Evolutionary conservation across 2,888 invertebrate genomes (phyloP).

Genomic region (Sphinx pinastri): DNA sequence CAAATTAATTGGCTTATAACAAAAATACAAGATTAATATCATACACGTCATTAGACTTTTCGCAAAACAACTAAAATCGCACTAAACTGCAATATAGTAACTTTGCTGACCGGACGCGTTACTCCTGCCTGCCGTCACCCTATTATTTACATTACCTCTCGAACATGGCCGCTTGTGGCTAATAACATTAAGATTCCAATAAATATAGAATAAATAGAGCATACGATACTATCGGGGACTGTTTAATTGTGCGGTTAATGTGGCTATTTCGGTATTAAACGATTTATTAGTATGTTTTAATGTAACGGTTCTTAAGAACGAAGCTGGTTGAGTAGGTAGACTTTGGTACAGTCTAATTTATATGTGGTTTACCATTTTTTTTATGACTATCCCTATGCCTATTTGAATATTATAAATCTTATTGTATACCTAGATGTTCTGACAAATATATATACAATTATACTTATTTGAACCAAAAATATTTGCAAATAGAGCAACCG

Average conservation of each 20-base stretch:
- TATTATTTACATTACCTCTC: conserved; percentile 31
- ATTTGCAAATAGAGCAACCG: too few species aligned
- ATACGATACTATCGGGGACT: conserved; percentile 1
- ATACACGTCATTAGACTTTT: background rate
- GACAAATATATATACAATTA: too few species aligned
- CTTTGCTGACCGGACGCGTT: conserved; percentile 11
- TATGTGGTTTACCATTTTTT: too few species aligned
- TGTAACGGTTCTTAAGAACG: background rate
- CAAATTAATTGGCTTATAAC: too few species aligned
- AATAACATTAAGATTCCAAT: conserved; percentile 14
- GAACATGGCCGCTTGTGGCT: conserved; percentile 6
- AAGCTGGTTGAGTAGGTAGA: too few species aligned
- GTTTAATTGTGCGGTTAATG: conserved; percentile 10
- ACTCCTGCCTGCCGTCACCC: conserved; percentile 25
- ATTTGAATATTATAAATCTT: too few species aligned
- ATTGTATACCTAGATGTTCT: too few species aligned
- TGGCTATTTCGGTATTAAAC: background rate
- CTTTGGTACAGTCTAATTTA: too few species aligned
- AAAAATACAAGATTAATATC: too few species aligned
- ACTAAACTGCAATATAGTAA: background rate
- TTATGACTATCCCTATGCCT: too few species aligned
- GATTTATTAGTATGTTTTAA: background rate
- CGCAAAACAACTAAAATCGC: background rate
- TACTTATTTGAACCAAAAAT: too few species aligned
- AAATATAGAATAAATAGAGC: conserved; percentile 15